phyloP scores from a whole-genome alignment of 1,140 invertebrate species.

The Paralvinella palmiformis region DNA sequence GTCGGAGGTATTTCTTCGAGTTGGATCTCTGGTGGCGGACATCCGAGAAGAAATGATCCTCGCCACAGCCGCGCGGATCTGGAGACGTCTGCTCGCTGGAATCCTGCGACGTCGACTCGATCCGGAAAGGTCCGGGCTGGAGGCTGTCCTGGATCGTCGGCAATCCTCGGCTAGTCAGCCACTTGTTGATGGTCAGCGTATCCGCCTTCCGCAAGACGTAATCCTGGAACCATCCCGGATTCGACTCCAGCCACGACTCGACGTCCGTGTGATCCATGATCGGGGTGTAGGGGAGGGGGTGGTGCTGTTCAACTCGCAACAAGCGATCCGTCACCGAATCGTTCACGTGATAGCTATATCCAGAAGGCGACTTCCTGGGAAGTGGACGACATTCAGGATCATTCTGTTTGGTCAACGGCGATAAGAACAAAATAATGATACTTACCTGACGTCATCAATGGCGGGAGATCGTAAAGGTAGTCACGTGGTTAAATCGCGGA shows the following conservation, averaged over 20 bases:
- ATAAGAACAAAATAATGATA: neutral
- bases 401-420: neutral
- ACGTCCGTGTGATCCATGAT: slow-evolving; percentile 25
- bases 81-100: neutral
- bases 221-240: slow-evolving; percentile 49
- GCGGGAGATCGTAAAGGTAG: too few relatives aligned
- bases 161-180: slow-evolving; percentile 53
- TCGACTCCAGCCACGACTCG: slow-evolving; percentile 53
- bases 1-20: slow-evolving; percentile 30
- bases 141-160: slow-evolving; percentile 44
- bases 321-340: neutral
- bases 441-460: too few relatives aligned
- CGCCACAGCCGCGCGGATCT: neutral
- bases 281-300: neutral
- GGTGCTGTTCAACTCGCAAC: neutral
- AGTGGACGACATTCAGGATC: too few relatives aligned
- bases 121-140: neutral
- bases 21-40: neutral
- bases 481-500: too few relatives aligned
- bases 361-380: too few relatives aligned
- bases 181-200: slow-evolving; percentile 51
- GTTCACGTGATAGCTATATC: neutral
- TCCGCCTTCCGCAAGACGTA: slow-evolving; percentile 54
- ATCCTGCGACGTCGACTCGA: neutral
- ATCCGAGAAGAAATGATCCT: neutral